Conservation (phyloP, 2,113 vertebrate species). For the Podiceps cristatus region DNA sequence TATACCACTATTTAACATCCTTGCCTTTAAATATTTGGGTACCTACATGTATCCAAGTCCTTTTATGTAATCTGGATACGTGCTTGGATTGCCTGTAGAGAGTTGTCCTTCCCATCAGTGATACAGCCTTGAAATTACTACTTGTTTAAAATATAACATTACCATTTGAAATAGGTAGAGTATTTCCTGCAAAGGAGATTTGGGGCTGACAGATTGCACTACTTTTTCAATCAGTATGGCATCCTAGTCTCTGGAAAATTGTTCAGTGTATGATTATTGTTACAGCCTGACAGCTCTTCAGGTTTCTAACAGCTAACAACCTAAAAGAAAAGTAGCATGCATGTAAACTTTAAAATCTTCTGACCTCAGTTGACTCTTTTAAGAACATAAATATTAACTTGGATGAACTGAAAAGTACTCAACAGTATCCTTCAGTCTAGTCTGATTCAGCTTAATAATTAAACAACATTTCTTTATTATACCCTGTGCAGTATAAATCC, state of each 20-base stretch:
- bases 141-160: background rate
- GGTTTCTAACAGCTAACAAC: background rate
- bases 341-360: background rate
- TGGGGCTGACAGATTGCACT: background rate
- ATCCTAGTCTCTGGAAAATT: background rate
- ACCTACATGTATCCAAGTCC: background rate
- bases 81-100: background rate
- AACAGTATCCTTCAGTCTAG: background rate
- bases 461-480: background rate
- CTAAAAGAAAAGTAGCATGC: background rate
- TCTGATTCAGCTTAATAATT: background rate
- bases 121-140: background rate
- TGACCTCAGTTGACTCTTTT: background rate
- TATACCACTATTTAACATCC: background rate
- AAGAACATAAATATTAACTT: background rate
- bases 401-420: background rate
- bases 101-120: background rate
- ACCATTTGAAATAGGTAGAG: background rate
- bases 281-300: background rate
- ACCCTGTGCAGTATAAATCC: background rate
- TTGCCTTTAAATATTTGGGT: background rate
- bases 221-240: background rate
- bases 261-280: background rate
- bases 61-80: background rate
- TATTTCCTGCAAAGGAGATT: background rate